Base-by-base conservation (phyloP, 2,888 invertebrate genomes). In the Aphodius sticticus region DNA sequence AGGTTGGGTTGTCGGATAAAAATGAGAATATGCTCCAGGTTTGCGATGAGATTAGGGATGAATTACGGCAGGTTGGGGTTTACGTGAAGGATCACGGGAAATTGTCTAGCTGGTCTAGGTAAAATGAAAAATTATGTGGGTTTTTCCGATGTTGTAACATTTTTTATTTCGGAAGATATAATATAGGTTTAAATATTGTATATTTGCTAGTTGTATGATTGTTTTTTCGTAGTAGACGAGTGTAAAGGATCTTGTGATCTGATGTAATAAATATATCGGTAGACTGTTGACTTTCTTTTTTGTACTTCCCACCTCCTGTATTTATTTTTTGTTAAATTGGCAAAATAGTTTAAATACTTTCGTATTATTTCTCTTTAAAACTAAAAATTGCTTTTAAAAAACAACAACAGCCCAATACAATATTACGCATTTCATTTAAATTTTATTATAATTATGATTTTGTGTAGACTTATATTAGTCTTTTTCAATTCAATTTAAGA, bases 41-140 rank as follows among this genome's bases (percentile, higher is more conserved):
- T 16, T 95, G 95, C 89, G 96, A 96, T 88, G 87, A 91, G 81
- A 91, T 93, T 6, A 91, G 96, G 81, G 90, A 92, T 84, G 90
- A 92, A 86, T 90, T 95, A 85, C 91, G 91, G 82, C 89, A 90
- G 78, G 90, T 90, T 84, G 94, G 94, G 81, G 90, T 96, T 84
- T 91, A 91, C 87, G 90, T 96, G 77, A 95, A 94, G 89, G 96
- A 95, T 86, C 92, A 91, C 82, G 91, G 91, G 83, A 91, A 92
- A 82, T 89, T 89, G 35, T 91, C 93, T 72, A 91, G 93, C 6
- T 94, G 94, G 94, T 87, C 85, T 69, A 83, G 81, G 81, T 82
- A 75, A 82, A 78, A 81, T 69, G 15, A 69, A 2, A n/a, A 69
- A 69, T 69, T 2, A 3, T 69, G 26, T 26, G 53, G 6, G 16